Base-by-base conservation (phyloP, 2,888 invertebrate species). In the Hylaea fasciaria region DNA sequence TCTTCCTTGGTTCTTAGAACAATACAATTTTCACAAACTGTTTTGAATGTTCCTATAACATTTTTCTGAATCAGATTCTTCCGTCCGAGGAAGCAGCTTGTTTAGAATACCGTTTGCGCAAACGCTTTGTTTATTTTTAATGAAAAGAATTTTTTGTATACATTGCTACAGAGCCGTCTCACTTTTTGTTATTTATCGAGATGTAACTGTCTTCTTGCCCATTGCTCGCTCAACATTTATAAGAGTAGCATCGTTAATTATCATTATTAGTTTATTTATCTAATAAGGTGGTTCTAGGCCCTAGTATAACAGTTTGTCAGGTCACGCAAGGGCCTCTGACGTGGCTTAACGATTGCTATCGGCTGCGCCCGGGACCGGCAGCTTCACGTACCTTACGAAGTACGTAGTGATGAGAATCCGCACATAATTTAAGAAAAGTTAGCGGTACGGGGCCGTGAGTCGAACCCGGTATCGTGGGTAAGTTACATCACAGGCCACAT, bases 111-210 rank as follows among this genome's bases (percentile, higher is more conserved):
- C 47, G 39, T 47, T 48, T 44, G 1, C 44, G 44, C 69, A 61
- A 62, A 67, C 62, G 60, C 62, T 62, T 75, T 83, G 80, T 82
- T 83, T 82, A 73, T 81, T 78, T 76, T 54, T 51, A 69, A 68
- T 71, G 64, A 65, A 73, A 81, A 75, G 80, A 78, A 82, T 82
- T 77, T 71, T 72, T 82, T 83, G 82, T 83, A 84, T 83, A 79
- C 74, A 72, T 68, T 70, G 72, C 62, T 67, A 69, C 71, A 74
- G 66, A 73, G 55, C 46, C 28, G 58, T 45, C 49, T 59, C 46
- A 52, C 44, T 56, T 39, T 55, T 43, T 41, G 49, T 54, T 78
- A 77, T 77, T 78, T 75, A 79, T 78, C 73, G 67, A 72, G 69
- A 76, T 73, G 69, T 64, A 63, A 48, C 66, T 66, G 67, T 56